These are phyloP conservation scores for Merluccius polli DNA, from an alignment of 2,797 vertebrate genomes.

Conservation along the genomic window DNA sequence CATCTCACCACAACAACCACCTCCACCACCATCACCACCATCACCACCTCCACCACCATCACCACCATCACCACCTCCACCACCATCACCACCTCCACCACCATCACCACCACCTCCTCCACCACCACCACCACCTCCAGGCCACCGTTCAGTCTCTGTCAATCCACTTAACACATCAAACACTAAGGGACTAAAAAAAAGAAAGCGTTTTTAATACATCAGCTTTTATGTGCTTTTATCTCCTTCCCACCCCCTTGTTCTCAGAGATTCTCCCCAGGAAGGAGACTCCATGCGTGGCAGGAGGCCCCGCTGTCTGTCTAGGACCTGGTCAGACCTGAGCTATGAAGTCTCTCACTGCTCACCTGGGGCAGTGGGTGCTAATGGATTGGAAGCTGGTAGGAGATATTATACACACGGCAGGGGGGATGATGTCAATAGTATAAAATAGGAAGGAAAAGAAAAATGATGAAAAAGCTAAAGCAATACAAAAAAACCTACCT, in stretches of 20 bases:
- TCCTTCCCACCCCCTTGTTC: constrained; percentile 38
- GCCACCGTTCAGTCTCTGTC: constrained; percentile 43
- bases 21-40: constrained; percentile 5
- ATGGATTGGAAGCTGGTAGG: too few species aligned
- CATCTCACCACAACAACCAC: constrained; percentile 3
- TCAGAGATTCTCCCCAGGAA: not conserved
- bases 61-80: constrained; percentile 5
- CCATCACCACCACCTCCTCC: constrained; percentile 9
- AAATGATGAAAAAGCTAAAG: too few species aligned
- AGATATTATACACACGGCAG: too few species aligned
- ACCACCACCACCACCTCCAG: constrained; percentile 4
- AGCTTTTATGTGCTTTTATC: constrained; percentile 71
- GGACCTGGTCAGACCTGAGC: too few species aligned
- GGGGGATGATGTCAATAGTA: too few species aligned
- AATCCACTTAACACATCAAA: constrained; percentile 79
- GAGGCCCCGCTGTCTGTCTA: too few species aligned
- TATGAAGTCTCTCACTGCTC: too few species aligned
- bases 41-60: constrained; percentile 24
- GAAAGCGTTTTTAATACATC: constrained; percentile 67
- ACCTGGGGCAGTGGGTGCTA: too few species aligned
- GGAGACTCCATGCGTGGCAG: too few species aligned
- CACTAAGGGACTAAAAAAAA: constrained; percentile 60
- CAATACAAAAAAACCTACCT: too few species aligned
- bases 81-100: constrained; percentile 18
- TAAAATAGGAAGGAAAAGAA: too few species aligned